These are phyloP conservation scores for Schlechtendalia chinensis DNA, from an alignment of 1,140 invertebrate species.

Conservation along the genomic window DNA sequence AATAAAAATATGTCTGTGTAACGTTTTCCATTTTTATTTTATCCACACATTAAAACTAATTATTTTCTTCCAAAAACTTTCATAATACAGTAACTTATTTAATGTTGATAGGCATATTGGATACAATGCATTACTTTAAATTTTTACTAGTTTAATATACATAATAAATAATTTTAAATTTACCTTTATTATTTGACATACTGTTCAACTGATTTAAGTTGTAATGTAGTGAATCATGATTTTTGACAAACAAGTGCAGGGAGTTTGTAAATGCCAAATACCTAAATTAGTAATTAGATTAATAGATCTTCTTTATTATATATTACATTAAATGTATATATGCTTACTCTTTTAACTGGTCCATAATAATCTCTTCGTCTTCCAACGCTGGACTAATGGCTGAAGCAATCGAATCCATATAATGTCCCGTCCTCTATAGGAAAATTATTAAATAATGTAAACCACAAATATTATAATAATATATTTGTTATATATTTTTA, in stretches of 20 bases:
- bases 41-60: background rate
- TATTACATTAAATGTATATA: background rate
- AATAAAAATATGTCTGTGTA: no score
- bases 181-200: conserved; percentile 39
- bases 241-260: conserved; percentile 24
- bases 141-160: no score
- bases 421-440: conserved; percentile 65
- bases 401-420: conserved; percentile 75
- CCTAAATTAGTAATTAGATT: conserved; percentile 13
- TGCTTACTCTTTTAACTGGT: conserved; percentile 76
- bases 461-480: conserved; percentile 19
- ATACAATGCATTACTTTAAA: no score
- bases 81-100: background rate
- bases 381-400: conserved; percentile 74
- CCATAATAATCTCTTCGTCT: conserved; percentile 78
- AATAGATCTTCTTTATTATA: no score
- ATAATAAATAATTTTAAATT: conserved; percentile 6
- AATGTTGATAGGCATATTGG: no score
- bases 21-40: no score
- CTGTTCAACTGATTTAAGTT: conserved; percentile 38
- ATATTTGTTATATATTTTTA: background rate
- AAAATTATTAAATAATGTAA: background rate
- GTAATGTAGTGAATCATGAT: conserved; percentile 39
- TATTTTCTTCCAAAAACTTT: background rate
- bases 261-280: conserved; percentile 44